phyloP scores from a whole-genome alignment of 2,797 vertebrate genomes.

The Macropodus opercularis region DNA sequence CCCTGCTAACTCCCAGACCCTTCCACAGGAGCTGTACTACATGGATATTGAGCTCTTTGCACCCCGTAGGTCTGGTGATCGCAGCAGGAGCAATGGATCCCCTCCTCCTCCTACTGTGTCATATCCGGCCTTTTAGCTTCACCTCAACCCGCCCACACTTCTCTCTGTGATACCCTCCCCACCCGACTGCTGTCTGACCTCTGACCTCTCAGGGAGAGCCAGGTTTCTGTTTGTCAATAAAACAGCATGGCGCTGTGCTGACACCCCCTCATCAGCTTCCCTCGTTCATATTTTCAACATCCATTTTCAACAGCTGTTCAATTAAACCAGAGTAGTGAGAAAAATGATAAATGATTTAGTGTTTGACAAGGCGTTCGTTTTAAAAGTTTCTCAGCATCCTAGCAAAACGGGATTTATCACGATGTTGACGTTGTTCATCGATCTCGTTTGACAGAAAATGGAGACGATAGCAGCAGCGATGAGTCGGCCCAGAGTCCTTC shows the following conservation, averaged over 20 bases:
- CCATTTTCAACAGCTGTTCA: constrained; percentile 13
- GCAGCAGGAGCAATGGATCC: constrained; percentile 54
- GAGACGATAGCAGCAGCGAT: constrained; percentile 95
- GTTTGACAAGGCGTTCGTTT: background rate
- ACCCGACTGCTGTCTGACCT: constrained; percentile 37
- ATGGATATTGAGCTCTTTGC: constrained; percentile 39
- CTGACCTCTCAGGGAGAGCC: constrained; percentile 44
- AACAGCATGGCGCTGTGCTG: constrained; percentile 73
- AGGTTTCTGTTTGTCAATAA: constrained; percentile 36
- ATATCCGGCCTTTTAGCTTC: constrained; percentile 15
- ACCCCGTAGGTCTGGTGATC: constrained; percentile 42
- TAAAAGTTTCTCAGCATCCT: constrained; percentile 1
- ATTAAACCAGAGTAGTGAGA: constrained; percentile 2
- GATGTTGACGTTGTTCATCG: constrained; percentile 16
- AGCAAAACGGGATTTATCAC: background rate
- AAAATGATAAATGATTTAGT: background rate
- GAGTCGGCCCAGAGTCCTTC: constrained; percentile 93
- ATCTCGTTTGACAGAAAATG: constrained; percentile 84
- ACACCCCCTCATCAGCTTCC: constrained; percentile 70
- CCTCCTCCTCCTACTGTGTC: constrained; percentile 31
- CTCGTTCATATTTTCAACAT: constrained; percentile 43
- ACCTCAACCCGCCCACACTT: constrained; percentile 9
- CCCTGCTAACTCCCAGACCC: constrained; percentile 53
- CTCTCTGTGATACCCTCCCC: constrained; percentile 14
- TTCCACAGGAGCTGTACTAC: constrained; percentile 52